These are phyloP conservation scores for Eulimnadia texana DNA, from an alignment of 1,140 invertebrate species.

Conservation along the genomic window DNA sequence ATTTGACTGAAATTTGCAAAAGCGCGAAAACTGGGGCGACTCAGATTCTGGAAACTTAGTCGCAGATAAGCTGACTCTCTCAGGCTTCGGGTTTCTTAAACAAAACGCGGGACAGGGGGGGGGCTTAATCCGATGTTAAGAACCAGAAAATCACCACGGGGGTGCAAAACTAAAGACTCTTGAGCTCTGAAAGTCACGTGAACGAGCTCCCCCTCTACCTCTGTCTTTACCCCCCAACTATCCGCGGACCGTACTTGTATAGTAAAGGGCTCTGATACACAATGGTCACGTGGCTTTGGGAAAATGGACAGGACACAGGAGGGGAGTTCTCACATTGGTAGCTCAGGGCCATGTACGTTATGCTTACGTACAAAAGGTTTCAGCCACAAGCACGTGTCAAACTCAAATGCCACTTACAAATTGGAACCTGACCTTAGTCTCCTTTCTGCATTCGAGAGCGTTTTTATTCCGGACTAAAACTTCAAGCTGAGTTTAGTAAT, in stretches of 20 bases:
- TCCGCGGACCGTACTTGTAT: no score
- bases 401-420: not conserved
- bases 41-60: no score
- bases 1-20: no score
- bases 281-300: not conserved
- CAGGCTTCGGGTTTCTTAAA: not conserved
- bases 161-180: not conserved
- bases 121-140: no score
- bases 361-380: not conserved
- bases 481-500: no score
- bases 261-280: not conserved
- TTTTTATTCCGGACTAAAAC: no score
- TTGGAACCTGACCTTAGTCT: not conserved
- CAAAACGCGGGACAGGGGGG: not conserved
- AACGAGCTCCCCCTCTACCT: no score
- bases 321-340: no score
- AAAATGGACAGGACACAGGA: not conserved
- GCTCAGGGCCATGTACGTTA: not conserved
- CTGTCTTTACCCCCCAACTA: no score
- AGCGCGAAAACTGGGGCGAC: no score
- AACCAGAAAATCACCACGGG: not conserved
- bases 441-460: no score
- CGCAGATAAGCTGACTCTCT: not conserved
- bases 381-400: not conserved
- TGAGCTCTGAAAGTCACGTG: not conserved